phyloP scores from a whole-genome alignment of 2,113 vertebrate species.

The Chloropsis cyanopogon region DNA sequence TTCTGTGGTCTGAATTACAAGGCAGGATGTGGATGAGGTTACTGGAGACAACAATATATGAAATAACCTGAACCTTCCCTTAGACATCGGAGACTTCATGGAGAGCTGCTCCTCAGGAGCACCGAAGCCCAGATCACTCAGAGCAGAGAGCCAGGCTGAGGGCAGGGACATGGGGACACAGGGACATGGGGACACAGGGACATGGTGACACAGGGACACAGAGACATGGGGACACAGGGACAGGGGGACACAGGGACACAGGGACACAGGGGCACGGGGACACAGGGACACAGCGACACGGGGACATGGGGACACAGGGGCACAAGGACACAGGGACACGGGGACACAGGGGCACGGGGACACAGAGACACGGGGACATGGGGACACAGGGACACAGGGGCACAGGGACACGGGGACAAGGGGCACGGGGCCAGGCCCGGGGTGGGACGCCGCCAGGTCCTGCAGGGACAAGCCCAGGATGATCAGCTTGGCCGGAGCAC shows the following conservation, averaged over 20 bases:
- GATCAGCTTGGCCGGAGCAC: rapidly evolving
- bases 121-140: rapidly evolving
- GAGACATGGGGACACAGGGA: too few species aligned
- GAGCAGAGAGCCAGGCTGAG: background rate
- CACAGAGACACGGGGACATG: too few species aligned
- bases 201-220: too few species aligned
- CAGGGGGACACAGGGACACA: background rate
- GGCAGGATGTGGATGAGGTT: background rate
- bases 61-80: background rate
- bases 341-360: too few species aligned
- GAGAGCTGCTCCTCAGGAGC: background rate
- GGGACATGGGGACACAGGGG: too few species aligned
- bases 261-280: too few species aligned
- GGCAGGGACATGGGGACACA: background rate
- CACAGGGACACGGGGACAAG: too few species aligned
- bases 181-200: too few species aligned
- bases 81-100: background rate
- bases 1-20: background rate
- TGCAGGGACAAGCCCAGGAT: background rate
- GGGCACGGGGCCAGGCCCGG: background rate
- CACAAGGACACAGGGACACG: background rate
- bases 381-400: too few species aligned
- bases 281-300: too few species aligned
- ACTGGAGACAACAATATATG: background rate
- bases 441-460: too few species aligned